Evolutionary conservation across 2,888 invertebrate genomes (phyloP).

Genomic region (Sturmia bella): DNA sequence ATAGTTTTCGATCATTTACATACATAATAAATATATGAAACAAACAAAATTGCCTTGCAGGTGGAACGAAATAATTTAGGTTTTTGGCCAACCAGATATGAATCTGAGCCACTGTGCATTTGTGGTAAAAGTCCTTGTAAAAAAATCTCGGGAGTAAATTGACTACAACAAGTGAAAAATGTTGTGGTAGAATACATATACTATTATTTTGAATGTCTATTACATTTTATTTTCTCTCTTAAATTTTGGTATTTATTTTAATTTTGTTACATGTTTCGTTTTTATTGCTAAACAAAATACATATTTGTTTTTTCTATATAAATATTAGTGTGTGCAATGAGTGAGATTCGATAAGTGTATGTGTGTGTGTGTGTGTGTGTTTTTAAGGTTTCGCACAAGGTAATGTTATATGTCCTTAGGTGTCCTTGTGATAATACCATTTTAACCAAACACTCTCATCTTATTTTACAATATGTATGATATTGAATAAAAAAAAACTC

Average conservation of each 20-base stretch:
- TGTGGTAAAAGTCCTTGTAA: background rate
- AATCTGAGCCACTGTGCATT: too few species aligned
- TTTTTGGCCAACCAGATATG: too few species aligned
- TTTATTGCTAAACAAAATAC: background rate
- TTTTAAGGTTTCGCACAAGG: slow-evolving; percentile 49
- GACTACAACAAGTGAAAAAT: background rate
- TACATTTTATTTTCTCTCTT: too few species aligned
- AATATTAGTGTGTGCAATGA: background rate
- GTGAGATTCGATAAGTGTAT: background rate
- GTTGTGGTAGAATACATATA: background rate
- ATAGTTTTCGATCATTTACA: too few species aligned
- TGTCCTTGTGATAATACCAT: slow-evolving; percentile 63
- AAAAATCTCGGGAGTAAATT: background rate
- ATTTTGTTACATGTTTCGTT: slow-evolving; percentile 30
- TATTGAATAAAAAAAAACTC: background rate
- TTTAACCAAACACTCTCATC: slow-evolving; percentile 39
- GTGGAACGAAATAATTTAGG: too few species aligned
- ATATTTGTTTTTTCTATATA: too few species aligned
- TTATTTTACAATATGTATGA: slow-evolving; percentile 30
- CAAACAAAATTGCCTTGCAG: too few species aligned
- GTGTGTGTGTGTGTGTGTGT: slow-evolving; percentile 16
- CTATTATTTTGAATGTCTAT: too few species aligned
- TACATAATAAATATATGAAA: too few species aligned
- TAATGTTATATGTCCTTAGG: slow-evolving; percentile 53
- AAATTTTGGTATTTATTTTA: background rate